Conservation (phyloP, 2,113 vertebrate species). For the Oreotrochilus melanogaster region DNA sequence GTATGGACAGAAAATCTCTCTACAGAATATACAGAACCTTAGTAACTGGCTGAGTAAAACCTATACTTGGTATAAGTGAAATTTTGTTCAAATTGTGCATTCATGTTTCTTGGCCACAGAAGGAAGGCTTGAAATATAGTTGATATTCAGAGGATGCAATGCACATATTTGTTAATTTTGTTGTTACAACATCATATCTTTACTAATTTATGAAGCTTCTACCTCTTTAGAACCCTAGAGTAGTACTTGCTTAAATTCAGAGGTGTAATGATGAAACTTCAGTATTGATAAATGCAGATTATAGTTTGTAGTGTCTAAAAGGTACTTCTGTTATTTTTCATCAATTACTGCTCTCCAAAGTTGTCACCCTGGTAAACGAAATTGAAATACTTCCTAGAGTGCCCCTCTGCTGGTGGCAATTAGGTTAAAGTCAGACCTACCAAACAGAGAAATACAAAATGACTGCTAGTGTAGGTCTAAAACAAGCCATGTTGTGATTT, state of each 20-base stretch:
- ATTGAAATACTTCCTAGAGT: neutral
- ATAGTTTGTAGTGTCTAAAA: neutral
- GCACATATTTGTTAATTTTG: neutral
- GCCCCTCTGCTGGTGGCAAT: neutral
- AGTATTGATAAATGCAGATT: neutral
- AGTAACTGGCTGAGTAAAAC: neutral
- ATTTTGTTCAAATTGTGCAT: neutral
- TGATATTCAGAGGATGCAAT: neutral
- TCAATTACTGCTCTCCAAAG: neutral
- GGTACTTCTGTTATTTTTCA: neutral
- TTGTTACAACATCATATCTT: neutral
- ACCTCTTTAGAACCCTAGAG: neutral
- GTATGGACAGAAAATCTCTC: neutral
- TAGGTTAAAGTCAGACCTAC: neutral
- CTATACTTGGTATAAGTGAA: neutral
- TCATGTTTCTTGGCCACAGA: neutral
- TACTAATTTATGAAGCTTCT: neutral
- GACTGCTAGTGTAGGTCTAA: neutral
- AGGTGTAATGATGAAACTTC: neutral
- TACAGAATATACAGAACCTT: neutral
- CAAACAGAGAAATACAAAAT: neutral
- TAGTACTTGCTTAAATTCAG: neutral
- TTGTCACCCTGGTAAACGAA: neutral
- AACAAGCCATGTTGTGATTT: neutral
- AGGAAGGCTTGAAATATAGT: neutral